Evolutionary conservation across 2,113 vertebrate genomes (phyloP), one percentile per base, ranked within the genome.

Genomic region (Lepus timidus): DNA sequence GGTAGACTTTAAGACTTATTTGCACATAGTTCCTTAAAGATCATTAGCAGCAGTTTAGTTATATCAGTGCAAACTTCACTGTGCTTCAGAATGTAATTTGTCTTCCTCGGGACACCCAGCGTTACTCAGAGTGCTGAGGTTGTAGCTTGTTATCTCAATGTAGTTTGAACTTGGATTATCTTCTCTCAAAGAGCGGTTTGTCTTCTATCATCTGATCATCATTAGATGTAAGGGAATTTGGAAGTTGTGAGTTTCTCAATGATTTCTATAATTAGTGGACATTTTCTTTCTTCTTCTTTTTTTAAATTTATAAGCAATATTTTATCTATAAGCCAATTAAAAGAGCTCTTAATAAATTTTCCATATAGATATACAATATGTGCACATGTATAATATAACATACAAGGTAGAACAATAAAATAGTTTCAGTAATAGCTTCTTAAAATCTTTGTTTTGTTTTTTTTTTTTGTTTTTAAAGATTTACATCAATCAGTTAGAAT

Each of bases 51-150:
- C 1, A 71, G 17, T 61, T 78, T 33, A 61, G 23, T 64, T 9
- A 61, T 76, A 65, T 44, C 20, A 23, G 4, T 82, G 67, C 3
- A 84, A 58, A 70, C 51, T 36, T 76, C 70, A 29, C 33, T 36
- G 36, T 67, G 79, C 33, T 9, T 84, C 23, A 31, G 44, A 92
- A 89, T 82, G 4, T 89, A 92, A 73, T 78, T 52, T 68, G 4
- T 84, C 73, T 79, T 12, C 19, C 16, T 74, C 9, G 55, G 20
- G 51, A 87, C 9, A 92, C 3, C 23, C 36, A 36, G 55, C 55
- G 13, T 94, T 91, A 84, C n/a, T 36, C 82, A 82, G 44, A 65
- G 33, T 44, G 68, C 33, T 31, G 65, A 88, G 68, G 33, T 81
- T 17, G 17, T 91, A 27, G 61, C 6, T 55, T 65, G 33, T 14